Percentiles rank a stretch among this genome's conserved stretches.
Evolutionary conservation across 2,888 invertebrate species (phyloP).

Genomic region (Lypha dubia): DNA sequence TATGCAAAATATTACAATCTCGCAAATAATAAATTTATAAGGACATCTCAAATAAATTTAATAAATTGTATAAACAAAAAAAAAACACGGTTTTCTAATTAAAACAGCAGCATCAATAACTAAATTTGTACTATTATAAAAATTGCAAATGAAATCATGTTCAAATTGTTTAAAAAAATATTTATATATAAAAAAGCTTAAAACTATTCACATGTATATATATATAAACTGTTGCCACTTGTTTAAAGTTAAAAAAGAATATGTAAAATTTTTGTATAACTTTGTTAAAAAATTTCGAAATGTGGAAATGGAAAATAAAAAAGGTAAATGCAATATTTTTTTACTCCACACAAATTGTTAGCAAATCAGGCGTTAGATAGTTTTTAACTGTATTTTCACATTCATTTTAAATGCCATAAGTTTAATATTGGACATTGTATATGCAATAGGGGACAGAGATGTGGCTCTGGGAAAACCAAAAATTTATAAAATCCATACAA

Average conservation of each 20-base stretch:
- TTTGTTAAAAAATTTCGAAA: conserved; percentile 18
- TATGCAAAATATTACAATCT: no score
- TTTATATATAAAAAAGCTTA: background rate
- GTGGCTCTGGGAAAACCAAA: no score
- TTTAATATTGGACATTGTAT: background rate
- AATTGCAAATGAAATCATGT: background rate
- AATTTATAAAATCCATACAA: no score
- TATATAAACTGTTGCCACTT: conserved; percentile 22
- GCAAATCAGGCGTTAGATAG: conserved; percentile 56
- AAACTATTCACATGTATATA: conserved; percentile 28
- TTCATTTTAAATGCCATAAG: conserved; percentile 3
- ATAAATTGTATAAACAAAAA: no score
- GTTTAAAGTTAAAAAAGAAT: conserved; percentile 33
- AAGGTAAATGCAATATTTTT: background rate
- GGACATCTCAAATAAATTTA: no score
- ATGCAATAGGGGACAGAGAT: background rate
- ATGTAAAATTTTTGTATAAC: background rate
- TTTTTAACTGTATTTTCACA: conserved; percentile 32
- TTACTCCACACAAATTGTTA: conserved; percentile 53
- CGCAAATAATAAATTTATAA: no score
- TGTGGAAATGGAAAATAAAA: background rate
- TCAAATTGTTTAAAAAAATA: background rate
- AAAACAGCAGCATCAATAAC: no score
- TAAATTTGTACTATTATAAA: no score
- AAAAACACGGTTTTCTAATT: no score